Percentiles rank a stretch among this genome's conserved stretches.
phyloP scores from a whole-genome alignment of 2,797 vertebrate species.

The Antrozous pallidus region DNA sequence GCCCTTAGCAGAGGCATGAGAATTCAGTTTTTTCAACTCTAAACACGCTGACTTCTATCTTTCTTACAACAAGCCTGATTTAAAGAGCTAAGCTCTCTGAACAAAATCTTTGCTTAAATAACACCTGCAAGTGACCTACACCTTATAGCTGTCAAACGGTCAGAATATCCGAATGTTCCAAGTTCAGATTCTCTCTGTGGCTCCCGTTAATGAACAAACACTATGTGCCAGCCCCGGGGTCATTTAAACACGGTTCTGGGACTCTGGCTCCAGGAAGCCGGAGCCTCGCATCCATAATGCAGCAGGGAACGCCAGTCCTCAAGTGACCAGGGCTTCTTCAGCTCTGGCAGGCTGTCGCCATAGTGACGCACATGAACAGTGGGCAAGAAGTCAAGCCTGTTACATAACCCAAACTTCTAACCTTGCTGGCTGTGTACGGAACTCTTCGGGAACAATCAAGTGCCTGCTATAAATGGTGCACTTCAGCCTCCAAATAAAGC shows the following conservation, averaged over 20 bases:
- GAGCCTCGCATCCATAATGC: conserved; percentile 46
- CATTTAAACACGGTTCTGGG: not conserved
- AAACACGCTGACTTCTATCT: not conserved
- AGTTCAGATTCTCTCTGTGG: not conserved
- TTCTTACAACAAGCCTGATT: not conserved
- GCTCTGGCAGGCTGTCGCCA: conserved; percentile 73
- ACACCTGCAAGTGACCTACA: not conserved
- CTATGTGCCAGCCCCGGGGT: not conserved
- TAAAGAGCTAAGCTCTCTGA: not conserved
- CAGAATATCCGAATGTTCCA: not conserved
- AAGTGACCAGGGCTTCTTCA: conserved; percentile 62
- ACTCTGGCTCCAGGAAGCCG: conserved; percentile 52
- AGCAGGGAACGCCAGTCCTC: conserved; percentile 30
- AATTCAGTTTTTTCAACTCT: not conserved
- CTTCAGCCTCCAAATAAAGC: conserved; percentile 51
- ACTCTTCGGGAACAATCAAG: conserved; percentile 65
- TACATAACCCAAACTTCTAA: conserved; percentile 71
- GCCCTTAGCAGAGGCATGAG: not conserved
- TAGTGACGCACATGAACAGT: conserved; percentile 69
- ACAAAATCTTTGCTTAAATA: not conserved
- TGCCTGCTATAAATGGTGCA: conserved; percentile 64
- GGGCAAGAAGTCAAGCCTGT: conserved; percentile 74
- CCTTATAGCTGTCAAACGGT: not conserved
- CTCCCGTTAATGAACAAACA: not conserved
- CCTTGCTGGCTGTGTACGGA: conserved; percentile 21